These are phyloP conservation scores for Etheostoma cragini DNA, from an alignment of 2,113 vertebrate genomes.

Conservation along the genomic window DNA sequence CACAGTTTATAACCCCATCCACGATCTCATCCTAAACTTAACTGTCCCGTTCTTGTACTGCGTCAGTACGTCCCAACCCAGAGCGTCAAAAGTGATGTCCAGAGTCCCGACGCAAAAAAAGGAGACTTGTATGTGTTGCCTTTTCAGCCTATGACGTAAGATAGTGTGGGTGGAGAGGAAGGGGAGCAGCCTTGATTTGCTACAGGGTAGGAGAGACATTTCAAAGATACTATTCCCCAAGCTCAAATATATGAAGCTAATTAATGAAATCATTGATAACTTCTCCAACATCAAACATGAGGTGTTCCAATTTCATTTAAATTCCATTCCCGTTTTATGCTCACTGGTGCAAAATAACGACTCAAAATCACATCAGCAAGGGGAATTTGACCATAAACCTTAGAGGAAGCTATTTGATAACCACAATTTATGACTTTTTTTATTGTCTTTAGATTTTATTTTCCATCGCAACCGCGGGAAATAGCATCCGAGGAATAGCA, in stretches of 20 bases:
- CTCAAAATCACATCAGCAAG: slow-evolving; percentile 64
- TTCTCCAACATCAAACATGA: slow-evolving; percentile 60
- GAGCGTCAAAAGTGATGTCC: too few species aligned
- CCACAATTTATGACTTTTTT: slow-evolving; percentile 76
- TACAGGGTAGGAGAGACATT: slow-evolving; percentile 28
- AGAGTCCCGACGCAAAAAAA: too few species aligned
- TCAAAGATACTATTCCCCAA: slow-evolving; percentile 39
- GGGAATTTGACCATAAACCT: slow-evolving; percentile 70
- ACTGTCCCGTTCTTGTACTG: too few species aligned
- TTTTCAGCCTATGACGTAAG: slow-evolving; percentile 11
- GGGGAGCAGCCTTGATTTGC: background rate
- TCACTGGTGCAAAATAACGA: slow-evolving; percentile 67
- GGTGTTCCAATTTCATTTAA: slow-evolving; percentile 64
- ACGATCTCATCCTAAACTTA: too few species aligned
- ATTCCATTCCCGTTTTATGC: slow-evolving; percentile 69
- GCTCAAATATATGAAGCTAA: slow-evolving; percentile 66
- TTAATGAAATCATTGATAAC: slow-evolving; percentile 81
- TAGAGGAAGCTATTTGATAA: slow-evolving; percentile 71
- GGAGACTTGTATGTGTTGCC: too few species aligned
- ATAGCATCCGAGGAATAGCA: slow-evolving; percentile 69
- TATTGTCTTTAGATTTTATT: slow-evolving; percentile 80
- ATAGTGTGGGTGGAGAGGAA: slow-evolving; percentile 12
- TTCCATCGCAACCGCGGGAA: slow-evolving; percentile 57
- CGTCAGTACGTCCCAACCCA: too few species aligned
- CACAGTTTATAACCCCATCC: too few species aligned